Evolutionary conservation across 37 sponge, comb jelly and placozoan genomes (phyloP).

Genomic region (Hexactinellida sp.): DNA sequence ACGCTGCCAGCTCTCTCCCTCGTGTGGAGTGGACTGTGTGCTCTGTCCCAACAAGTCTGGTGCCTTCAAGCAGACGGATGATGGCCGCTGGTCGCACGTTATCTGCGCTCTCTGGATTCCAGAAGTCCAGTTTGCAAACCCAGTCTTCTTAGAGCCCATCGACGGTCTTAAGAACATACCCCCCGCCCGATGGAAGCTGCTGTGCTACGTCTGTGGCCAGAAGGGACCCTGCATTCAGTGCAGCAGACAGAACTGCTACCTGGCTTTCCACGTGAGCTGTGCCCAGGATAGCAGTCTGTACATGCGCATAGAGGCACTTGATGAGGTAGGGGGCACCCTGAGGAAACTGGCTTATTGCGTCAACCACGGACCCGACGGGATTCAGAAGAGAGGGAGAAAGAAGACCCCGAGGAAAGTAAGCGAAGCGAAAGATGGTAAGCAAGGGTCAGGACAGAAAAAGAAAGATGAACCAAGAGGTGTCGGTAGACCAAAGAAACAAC

Average conservation of each 20-base stretch:
- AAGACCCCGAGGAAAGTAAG: neutral
- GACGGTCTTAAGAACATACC: slow-evolving; percentile 90
- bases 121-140: slow-evolving; percentile 90
- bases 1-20: slow-evolving; percentile 87
- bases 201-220: slow-evolving; percentile 79
- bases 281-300: slow-evolving; percentile 88
- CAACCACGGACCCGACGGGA: slow-evolving; percentile 55
- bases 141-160: slow-evolving; percentile 96
- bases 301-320: slow-evolving; percentile 70
- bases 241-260: slow-evolving; percentile 84
- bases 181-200: slow-evolving; percentile 85
- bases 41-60: slow-evolving; percentile 96
- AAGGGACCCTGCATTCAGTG: slow-evolving; percentile 97
- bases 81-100: slow-evolving; percentile 87
- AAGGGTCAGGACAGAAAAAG: neutral
- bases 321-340: slow-evolving; percentile 35
- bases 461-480: neutral
- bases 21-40: slow-evolving; percentile 80
- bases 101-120: slow-evolving; percentile 98
- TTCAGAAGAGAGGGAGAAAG: slow-evolving; percentile 30
- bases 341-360: slow-evolving; percentile 84
- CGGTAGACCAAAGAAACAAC: neutral
- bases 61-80: slow-evolving; percentile 93
- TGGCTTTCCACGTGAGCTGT: slow-evolving; percentile 96
- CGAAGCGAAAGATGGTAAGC: slow-evolving; percentile 6